Evolutionary conservation across 2,888 invertebrate genomes (phyloP).

Genomic region (Eupithecia exiguata): DNA sequence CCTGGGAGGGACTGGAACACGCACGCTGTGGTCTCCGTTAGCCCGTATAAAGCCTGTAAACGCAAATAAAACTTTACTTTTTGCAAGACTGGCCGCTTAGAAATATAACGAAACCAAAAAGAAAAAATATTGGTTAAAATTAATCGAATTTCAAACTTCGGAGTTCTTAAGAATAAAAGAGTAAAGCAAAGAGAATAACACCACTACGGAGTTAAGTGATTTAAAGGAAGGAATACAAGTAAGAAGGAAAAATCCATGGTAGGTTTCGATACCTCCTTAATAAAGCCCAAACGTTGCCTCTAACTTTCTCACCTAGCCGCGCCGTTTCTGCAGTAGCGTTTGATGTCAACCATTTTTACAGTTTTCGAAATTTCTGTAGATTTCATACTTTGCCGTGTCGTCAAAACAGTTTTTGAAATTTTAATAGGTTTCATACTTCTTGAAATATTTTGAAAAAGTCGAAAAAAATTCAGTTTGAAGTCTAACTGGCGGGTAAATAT

Average conservation of each 20-base stretch:
- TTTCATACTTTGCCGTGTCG: no score
- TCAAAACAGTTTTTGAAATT: no score
- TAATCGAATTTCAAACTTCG: background rate
- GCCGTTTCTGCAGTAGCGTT: background rate
- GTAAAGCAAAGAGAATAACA: no score
- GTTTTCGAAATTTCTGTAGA: no score
- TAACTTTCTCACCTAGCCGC: background rate
- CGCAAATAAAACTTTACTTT: background rate
- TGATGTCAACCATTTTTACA: no score
- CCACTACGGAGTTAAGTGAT: no score
- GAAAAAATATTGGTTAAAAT: background rate
- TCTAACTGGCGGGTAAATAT: no score
- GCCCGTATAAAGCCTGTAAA: constrained; percentile 84
- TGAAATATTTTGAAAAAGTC: no score
- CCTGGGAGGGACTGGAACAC: constrained; percentile 82
- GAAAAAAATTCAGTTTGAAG: no score
- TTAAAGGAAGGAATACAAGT: background rate
- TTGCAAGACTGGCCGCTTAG: background rate
- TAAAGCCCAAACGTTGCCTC: background rate
- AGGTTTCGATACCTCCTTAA: background rate
- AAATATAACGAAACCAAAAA: background rate
- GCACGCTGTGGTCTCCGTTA: constrained; percentile 85
- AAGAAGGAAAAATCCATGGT: background rate
- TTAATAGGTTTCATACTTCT: no score
- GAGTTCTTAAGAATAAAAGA: background rate